Evolutionary conservation across 2,888 invertebrate genomes (phyloP), one percentile per base, ranked within the genome.

Genomic region (Cheilosia grossa): DNA sequence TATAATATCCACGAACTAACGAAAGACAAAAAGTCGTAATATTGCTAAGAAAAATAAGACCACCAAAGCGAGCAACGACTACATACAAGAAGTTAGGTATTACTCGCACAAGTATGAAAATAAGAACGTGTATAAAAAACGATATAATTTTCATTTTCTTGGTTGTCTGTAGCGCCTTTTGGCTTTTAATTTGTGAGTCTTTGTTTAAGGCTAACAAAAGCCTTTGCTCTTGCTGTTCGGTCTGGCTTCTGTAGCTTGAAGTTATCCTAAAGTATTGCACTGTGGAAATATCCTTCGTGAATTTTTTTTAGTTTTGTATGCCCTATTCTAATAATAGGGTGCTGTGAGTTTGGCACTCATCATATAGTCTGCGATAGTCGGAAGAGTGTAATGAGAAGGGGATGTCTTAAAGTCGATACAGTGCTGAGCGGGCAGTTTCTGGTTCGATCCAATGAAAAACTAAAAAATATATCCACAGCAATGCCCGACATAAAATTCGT

Each of bases 151-250:
- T 56, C 58, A 78, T 70, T 49, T 78, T 40, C 58, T 70, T 53
- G 51, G 42, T 56, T 73, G 66, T 42, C 66, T 80, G 73, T 80
- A 59, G 66, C 79, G 79, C 79, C 73, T 80, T 73, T 73, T 80
- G 72, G 80, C 73, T 80, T 73, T 80, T 80, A 79, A 79, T 79
- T 79, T 70, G 59, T 67, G 61, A 42, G 73, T 69, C 44, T 75
- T 81, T 81, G 81, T 81, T 69, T 75, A 47, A 75, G 75, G 81
- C 75, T 63, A 63, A 81, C 74, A 81, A 81, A 81, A 75, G 74
- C 44, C 66, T 61, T 69, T 59, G 33, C 44, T 51, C 5, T 27
- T 74, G 42, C 37, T 56, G 56, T 27, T 61, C 61, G 33, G 21
- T 47, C 54, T 33, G 49, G 61, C 15, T 64, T 9, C 58, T 63